Evolutionary conservation across 2,888 invertebrate genomes (phyloP), one percentile per base, ranked within the genome.

Genomic region (Dendrolimus houi): DNA sequence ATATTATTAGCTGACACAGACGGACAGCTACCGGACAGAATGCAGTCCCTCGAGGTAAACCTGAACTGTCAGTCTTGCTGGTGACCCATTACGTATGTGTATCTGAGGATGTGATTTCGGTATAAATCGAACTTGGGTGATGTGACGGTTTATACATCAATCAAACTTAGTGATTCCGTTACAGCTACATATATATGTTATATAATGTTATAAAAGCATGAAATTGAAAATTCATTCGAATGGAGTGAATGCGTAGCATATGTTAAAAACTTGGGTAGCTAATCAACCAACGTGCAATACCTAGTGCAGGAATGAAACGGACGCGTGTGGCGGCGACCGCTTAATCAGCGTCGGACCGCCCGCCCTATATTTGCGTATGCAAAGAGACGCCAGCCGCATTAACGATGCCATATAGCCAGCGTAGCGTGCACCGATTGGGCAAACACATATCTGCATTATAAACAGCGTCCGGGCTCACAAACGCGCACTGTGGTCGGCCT

Each of bases 361-460:
- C 85, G 87, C 86, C 87, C 88, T 88, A 88, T 89, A 89, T 91
- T 91, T 91, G 88, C 89, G 85, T 91, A 91, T 91, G 91, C 90
- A 91, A 91, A 91, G 91, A 90, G 89, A 85, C 84, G 80, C 75
- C 79, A 81, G 87, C 85, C 88, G 76, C 87, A 91, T 91, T 90
- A 90, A 87, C 89, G 87, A 91, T 90, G 90, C 89, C 88, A 90
- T 90, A 91, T 90, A 90, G 85, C 85, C 88, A 86, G 84, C 87
- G 85, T 85, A 88, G 85, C 90, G 83, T 89, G 87, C 87, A 85
- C 82, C 85, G 87, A 90, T 89, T 89, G 88, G 86, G 89, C 90
- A 89, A 89, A 90, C 90, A 91, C 88, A 90, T 91, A 91, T 91
- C 91, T 90, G 90, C 91, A 91, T 91, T 91, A 91, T 91, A 91